Evolutionary conservation across 2,797 vertebrate species (phyloP), one percentile per base, ranked within the genome.

Genomic region (Schizopygopsis pylzovi): DNA sequence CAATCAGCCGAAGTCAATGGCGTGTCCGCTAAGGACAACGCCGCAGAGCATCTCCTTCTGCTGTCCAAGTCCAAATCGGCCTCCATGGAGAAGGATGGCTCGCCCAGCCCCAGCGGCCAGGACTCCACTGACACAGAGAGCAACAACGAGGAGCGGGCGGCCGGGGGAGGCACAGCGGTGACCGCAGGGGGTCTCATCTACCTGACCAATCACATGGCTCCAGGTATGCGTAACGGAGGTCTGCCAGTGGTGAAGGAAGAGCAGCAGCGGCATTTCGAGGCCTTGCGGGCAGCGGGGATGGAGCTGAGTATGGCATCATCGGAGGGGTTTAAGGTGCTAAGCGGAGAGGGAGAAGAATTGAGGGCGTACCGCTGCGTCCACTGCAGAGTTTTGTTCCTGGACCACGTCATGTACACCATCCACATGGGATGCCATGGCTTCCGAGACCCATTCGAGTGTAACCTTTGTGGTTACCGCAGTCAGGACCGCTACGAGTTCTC

Each of bases 361-460:
- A 96, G 96, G 91, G 96, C 95, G 43, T 97, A 99, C 92, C 94
- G 95, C 87, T 99, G 98, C 1, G 95, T 98, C 96, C 98, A 98
- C 92, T 99, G 98, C 93, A 94, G 98, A 79, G 94, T 99, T 81
- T 96, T 99, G 87, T 99, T 99, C 95, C 96, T 99, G 91, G 98
- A 99, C 94, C 98, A 99, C 5, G 98, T 99, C 92, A 99, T 99
- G 98, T 99, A 99, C 88, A 99, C 98, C 72, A 99, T 99, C 90
- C 98, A 99, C 91, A 99, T 99, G 98, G 98, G 98, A 89, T 99
- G 98, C 92, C 98, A 99, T 2, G 98, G 97, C 88, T 99, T 99
- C 94, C 97, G 98, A 2, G 97, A 99, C 90, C 98, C 98, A 87
- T 98, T 99, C 5, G 97, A 99, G 94, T 99, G 98, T 95, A 99